Evolutionary conservation across 30 jellyfish, hydroid and myxozoan species (phyloP).

Genomic region (Aurelia sp.): DNA sequence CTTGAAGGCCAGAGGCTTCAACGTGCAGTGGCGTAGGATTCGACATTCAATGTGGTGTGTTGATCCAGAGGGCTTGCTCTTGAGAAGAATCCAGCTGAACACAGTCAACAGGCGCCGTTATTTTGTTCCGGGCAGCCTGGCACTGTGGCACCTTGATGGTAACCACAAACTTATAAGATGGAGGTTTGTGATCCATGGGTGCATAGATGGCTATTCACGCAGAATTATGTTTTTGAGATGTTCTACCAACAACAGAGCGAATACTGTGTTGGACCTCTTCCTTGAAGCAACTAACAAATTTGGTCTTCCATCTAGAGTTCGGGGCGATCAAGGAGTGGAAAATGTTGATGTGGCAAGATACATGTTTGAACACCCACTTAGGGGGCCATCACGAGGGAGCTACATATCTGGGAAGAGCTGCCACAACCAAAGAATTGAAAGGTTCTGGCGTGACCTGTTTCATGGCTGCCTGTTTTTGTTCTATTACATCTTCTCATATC

Average conservation of each 20-base stretch:
- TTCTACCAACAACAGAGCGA: constrained; percentile 22
- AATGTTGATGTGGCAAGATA: constrained; percentile 39
- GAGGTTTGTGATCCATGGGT: constrained; percentile 50
- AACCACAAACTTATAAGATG: constrained; percentile 39
- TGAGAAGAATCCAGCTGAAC: constrained; percentile 43
- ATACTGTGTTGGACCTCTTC: constrained; percentile 15
- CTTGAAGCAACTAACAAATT: background rate
- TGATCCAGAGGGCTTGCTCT: constrained; percentile 68
- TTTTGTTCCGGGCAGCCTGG: constrained; percentile 43
- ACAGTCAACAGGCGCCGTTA: constrained; percentile 12
- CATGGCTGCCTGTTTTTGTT: constrained; percentile 14
- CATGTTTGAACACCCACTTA: constrained; percentile 30
- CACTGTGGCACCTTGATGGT: constrained; percentile 47
- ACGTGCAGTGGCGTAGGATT: constrained; percentile 38
- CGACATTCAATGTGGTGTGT: constrained; percentile 59
- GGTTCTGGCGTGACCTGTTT: constrained; percentile 53
- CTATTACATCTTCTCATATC: background rate
- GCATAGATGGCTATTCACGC: constrained; percentile 45
- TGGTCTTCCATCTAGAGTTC: constrained; percentile 49
- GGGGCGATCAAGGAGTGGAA: constrained; percentile 53
- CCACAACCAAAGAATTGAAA: constrained; percentile 45
- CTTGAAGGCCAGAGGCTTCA: constrained; percentile 35
- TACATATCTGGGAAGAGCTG: constrained; percentile 63
- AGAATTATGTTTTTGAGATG: constrained; percentile 25
- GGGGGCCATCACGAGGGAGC: constrained; percentile 64